Percentiles rank a stretch among this genome's conserved stretches.
Evolutionary conservation across 2,888 invertebrate species (phyloP).

Genomic region (Schrankia costaestrigalis): DNA sequence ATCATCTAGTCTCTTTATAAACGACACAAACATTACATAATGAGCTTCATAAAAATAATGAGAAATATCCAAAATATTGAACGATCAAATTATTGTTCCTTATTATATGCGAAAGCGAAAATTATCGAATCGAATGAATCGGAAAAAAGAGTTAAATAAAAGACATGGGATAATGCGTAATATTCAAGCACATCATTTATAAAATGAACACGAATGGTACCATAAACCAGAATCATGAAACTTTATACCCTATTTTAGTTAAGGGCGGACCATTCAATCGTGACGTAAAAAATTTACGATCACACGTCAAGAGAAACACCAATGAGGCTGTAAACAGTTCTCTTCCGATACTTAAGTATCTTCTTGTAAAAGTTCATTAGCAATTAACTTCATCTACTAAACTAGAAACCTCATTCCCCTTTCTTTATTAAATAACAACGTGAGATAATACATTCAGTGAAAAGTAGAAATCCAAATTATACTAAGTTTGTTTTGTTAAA

Average conservation of each 20-base stretch:
- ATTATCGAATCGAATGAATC: conserved; percentile 16
- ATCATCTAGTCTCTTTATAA: conserved; percentile 35
- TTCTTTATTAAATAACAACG: conserved; percentile 31
- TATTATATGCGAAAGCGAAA: conserved; percentile 9
- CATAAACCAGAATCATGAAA: conserved; percentile 76
- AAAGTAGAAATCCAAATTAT: conserved; percentile 19
- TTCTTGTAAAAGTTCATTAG: conserved; percentile 74
- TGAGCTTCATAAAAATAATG: conserved; percentile 16
- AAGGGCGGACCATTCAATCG: conserved; percentile 76
- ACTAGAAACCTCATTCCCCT: conserved; percentile 30
- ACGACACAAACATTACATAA: conserved; percentile 32
- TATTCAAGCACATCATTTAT: conserved; percentile 69
- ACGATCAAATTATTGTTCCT: neutral
- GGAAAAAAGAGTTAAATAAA: conserved; percentile 26
- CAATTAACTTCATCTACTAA: conserved; percentile 58
- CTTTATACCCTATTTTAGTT: conserved; percentile 78
- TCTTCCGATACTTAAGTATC: conserved; percentile 60
- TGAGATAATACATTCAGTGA: conserved; percentile 5
- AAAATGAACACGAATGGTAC: conserved; percentile 75
- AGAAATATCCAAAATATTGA: neutral
- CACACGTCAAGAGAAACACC: conserved; percentile 78
- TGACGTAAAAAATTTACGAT: conserved; percentile 76
- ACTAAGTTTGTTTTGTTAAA: conserved; percentile 35
- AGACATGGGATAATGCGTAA: conserved; percentile 47
- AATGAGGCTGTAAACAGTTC: conserved; percentile 76